Conservation (phyloP, 2,797 vertebrate species). For the Natrix natrix region DNA sequence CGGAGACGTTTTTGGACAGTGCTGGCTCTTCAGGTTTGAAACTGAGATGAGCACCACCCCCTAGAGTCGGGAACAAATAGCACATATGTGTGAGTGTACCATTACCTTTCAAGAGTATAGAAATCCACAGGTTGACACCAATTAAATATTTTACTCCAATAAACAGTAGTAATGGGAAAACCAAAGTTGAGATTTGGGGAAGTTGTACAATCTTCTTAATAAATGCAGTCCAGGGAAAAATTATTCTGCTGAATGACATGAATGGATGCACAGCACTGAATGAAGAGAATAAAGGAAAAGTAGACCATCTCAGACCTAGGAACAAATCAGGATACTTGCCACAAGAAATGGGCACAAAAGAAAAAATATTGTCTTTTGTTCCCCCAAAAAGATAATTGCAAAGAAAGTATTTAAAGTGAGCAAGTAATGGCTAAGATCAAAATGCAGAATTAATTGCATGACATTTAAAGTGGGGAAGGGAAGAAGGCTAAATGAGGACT, state of each 20-base stretch:
- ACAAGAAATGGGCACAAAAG: background rate
- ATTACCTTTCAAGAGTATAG: background rate
- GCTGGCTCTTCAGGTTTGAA: too few species aligned
- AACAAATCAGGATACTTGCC: background rate
- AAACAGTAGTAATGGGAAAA: background rate
- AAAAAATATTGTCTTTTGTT: background rate
- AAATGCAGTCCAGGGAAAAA: background rate
- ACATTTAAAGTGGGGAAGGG: too few species aligned
- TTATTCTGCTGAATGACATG: background rate
- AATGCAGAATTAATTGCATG: background rate
- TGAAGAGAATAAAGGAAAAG: background rate
- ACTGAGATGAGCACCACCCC: too few species aligned
- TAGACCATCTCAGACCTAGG: background rate
- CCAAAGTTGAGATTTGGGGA: background rate
- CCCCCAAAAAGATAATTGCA: background rate
- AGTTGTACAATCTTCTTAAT: background rate
- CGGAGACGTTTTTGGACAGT: too few species aligned
- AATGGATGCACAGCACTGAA: background rate
- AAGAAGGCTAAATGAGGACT: background rate
- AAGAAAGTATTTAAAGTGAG: background rate
- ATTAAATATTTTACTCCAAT: background rate
- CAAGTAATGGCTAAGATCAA: background rate
- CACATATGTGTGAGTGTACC: too few species aligned
- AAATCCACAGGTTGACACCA: background rate
- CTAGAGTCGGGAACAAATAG: too few species aligned